A percentile compares a stretch with the other conserved stretches of the same genome.
Conservation (phyloP, 2,888 invertebrate species). For the Octodonta nipae region DNA sequence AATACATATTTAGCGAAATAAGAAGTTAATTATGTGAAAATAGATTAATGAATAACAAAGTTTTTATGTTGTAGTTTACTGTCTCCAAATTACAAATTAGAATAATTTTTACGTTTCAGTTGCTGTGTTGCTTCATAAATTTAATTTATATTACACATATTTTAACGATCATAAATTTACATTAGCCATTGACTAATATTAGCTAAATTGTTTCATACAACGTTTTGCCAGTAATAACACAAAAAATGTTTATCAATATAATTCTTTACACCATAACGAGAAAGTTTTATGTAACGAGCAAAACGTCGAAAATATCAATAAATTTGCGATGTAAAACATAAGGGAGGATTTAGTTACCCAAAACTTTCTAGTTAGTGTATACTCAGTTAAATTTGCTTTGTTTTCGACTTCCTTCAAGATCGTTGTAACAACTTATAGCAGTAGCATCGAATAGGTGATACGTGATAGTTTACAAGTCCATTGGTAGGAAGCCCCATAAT, state of each 20-base stretch:
- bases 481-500: conserved; percentile 25
- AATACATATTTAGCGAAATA: too few species aligned
- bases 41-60: too few species aligned
- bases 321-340: too few species aligned
- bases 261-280: conserved; percentile 2
- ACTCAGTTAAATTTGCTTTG: conserved; percentile 23
- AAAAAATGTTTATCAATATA: conserved; percentile 7
- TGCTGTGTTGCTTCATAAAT: conserved; percentile 27
- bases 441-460: conserved; percentile 3
- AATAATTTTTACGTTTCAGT: conserved; percentile 17
- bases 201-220: conserved; percentile 22
- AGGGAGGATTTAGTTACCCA: too few species aligned
- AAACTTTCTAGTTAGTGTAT: conserved; percentile 14
- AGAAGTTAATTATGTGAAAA: too few species aligned
- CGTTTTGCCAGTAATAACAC: conserved; percentile 21
- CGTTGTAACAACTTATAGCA: conserved; percentile 1
- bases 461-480: conserved; percentile 5
- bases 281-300: too few species aligned
- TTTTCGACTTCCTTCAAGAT: not conserved
- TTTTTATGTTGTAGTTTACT: too few species aligned
- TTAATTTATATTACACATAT: conserved; percentile 25
- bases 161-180: conserved; percentile 28
- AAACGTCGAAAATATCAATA: too few species aligned
- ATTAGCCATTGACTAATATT: conserved; percentile 26
- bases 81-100: too few species aligned